Conservation (phyloP, 2,888 invertebrate species). For the Melikaiella ostensackeni region DNA sequence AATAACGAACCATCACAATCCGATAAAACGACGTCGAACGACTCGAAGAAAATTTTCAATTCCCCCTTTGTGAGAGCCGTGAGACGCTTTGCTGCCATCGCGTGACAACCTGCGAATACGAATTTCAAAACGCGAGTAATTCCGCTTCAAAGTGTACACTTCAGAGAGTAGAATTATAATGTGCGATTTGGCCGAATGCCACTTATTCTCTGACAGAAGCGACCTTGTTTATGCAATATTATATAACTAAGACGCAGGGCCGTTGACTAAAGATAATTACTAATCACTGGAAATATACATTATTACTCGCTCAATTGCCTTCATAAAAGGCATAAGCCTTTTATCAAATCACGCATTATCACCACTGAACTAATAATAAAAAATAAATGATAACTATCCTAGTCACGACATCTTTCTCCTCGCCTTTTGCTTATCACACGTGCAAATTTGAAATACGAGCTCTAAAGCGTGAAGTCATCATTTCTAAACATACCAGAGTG, state of each 20-base stretch:
- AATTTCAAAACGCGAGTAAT: slow-evolving; percentile 11
- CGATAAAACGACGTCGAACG: slow-evolving; percentile 89
- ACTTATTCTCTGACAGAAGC: slow-evolving; percentile 16
- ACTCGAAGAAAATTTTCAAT: slow-evolving; percentile 83
- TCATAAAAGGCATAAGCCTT: not conserved
- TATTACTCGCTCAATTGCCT: not conserved
- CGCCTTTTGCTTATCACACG: not conserved
- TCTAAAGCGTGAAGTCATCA: not conserved
- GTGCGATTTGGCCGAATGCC: slow-evolving; percentile 34
- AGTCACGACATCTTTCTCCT: not conserved
- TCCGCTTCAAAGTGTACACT: not conserved
- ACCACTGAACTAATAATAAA: not conserved
- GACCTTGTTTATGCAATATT: slow-evolving; percentile 47
- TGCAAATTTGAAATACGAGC: not conserved
- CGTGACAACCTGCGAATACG: slow-evolving; percentile 27
- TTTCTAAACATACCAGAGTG: not conserved
- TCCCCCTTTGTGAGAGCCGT: slow-evolving; percentile 80
- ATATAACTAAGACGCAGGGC: slow-evolving; percentile 34
- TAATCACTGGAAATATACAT: not conserved
- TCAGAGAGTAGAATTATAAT: not conserved
- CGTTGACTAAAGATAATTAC: slow-evolving; percentile 11
- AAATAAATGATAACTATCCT: not conserved
- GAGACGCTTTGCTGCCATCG: slow-evolving; percentile 78
- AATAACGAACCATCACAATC: slow-evolving; percentile 89
- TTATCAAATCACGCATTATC: not conserved